phyloP scores from a whole-genome alignment of 1,140 invertebrate species.

The Phortica variegata region DNA sequence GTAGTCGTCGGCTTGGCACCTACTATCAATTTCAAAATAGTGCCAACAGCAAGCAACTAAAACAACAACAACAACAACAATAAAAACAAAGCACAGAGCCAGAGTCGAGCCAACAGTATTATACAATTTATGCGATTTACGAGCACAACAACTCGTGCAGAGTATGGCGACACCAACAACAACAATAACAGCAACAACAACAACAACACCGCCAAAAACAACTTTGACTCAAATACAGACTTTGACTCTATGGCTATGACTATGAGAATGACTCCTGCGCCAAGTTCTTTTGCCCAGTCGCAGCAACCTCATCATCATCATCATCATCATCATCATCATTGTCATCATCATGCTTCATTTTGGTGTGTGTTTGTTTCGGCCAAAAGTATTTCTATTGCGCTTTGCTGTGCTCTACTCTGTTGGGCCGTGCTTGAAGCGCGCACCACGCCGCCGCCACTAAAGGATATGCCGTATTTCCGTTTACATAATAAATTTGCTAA shows the following conservation, averaged over 20 bases:
- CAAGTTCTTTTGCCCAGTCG: too few species aligned
- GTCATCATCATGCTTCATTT: constrained; percentile 17
- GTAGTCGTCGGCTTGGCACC: too few species aligned
- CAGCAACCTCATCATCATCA: not conserved
- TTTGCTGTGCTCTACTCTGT: constrained; percentile 16
- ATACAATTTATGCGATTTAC: constrained; percentile 55
- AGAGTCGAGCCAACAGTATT: constrained; percentile 25
- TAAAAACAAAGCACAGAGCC: constrained; percentile 8
- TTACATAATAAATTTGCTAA: constrained; percentile 58
- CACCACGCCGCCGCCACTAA: constrained; percentile 17
- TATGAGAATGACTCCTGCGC: too few species aligned
- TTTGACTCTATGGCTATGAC: too few species aligned
- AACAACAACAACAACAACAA: constrained; percentile 31
- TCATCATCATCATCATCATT: not conserved
- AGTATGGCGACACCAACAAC: too few species aligned
- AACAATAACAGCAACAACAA: too few species aligned
- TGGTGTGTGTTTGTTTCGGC: constrained; percentile 23
- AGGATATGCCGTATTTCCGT: constrained; percentile 56
- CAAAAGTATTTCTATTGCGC: constrained; percentile 52
- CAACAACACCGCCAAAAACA: too few species aligned
- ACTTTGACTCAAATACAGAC: too few species aligned
- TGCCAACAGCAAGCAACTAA: constrained; percentile 11
- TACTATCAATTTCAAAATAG: too few species aligned
- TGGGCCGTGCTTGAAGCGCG: too few species aligned
- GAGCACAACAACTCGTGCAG: constrained; percentile 16